A percentile compares a stretch with the other conserved stretches of the same genome.
phyloP scores from a whole-genome alignment of 2,888 invertebrate genomes.

The Sminthurides aquaticus region DNA sequence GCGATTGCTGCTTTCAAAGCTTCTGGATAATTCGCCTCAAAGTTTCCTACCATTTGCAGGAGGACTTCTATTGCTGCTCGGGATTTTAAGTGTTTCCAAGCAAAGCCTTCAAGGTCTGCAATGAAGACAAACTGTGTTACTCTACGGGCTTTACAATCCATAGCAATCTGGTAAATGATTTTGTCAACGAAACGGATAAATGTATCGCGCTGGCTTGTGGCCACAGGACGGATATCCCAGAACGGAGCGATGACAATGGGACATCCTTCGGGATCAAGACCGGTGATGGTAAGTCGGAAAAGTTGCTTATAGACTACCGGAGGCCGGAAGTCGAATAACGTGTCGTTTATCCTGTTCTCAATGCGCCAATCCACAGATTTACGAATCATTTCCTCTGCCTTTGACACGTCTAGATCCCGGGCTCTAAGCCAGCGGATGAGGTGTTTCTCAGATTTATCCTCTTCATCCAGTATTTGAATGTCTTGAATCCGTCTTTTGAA shows the following conservation, averaged over 20 bases:
- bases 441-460: slow-evolving; percentile 23
- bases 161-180: slow-evolving; percentile 21
- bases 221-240: slow-evolving; percentile 31
- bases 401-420: slow-evolving; percentile 29
- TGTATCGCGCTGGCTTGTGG: slow-evolving; percentile 22
- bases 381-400: slow-evolving; percentile 31
- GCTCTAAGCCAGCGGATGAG: slow-evolving; percentile 35
- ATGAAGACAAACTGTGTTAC: slow-evolving; percentile 34
- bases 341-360: slow-evolving; percentile 23
- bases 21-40: slow-evolving; percentile 30
- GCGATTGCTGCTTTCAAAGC: slow-evolving; percentile 9
- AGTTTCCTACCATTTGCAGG: slow-evolving; percentile 19
- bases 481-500: not conserved
- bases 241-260: slow-evolving; percentile 33
- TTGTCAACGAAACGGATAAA: slow-evolving; percentile 28
- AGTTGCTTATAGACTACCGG: slow-evolving; percentile 19
- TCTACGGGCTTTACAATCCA: slow-evolving; percentile 5
- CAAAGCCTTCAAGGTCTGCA: slow-evolving; percentile 30
- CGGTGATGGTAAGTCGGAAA: slow-evolving; percentile 26
- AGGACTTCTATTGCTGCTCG: slow-evolving; percentile 28
- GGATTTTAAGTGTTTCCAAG: slow-evolving; percentile 29
- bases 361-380: slow-evolving; percentile 30
- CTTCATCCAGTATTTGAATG: slow-evolving; percentile 5
- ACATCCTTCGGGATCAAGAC: slow-evolving; percentile 26
- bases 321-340: slow-evolving; percentile 25